A percentile compares a stretch with the other conserved stretches of the same genome.
Conservation (phyloP, 2,113 vertebrate genomes). For the Sapajus apella region DNA sequence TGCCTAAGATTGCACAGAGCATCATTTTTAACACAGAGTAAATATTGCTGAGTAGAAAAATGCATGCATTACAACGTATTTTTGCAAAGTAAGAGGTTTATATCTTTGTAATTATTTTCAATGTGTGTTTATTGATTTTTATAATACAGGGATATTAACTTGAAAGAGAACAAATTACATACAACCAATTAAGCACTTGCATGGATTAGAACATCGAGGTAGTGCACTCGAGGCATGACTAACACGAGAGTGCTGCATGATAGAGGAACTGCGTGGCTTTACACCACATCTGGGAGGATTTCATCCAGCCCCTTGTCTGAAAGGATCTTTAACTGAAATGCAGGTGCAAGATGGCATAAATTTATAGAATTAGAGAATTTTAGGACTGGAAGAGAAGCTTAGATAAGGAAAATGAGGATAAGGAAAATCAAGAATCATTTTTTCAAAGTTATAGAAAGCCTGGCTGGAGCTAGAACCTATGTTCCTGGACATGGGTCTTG, state of each 20-base stretch:
- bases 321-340: constrained; percentile 32
- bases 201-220: constrained; percentile 74
- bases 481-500: not conserved
- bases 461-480: not conserved
- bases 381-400: not conserved
- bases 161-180: constrained; percentile 80
- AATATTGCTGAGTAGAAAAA: constrained; percentile 76
- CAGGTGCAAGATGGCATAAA: constrained; percentile 29
- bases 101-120: constrained; percentile 78
- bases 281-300: constrained; percentile 20
- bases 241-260: not conserved
- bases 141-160: constrained; percentile 78
- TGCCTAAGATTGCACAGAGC: constrained; percentile 66
- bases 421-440: not conserved
- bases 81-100: constrained; percentile 78
- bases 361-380: not conserved
- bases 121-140: constrained; percentile 80
- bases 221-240: constrained; percentile 49
- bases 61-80: constrained; percentile 53
- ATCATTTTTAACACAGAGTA: constrained; percentile 72
- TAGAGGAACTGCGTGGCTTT: not conserved
- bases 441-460: not conserved
- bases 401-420: not conserved
- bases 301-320: constrained; percentile 26
- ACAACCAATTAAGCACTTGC: constrained; percentile 78